Base-by-base conservation (phyloP, 2,113 vertebrate species). In the Phyllopteryx taeniolatus region DNA sequence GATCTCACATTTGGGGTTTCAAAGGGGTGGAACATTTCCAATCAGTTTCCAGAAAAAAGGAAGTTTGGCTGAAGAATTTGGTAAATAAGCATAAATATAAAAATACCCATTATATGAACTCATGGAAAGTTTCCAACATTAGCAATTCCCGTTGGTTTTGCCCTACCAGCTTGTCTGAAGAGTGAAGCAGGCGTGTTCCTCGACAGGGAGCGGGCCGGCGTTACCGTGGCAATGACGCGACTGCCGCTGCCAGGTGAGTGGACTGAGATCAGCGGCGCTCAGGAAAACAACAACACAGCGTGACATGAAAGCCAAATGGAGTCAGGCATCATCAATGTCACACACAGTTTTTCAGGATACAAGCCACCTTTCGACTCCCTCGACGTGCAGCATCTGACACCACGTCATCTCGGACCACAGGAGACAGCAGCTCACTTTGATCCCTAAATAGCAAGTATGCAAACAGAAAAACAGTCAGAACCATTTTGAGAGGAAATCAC, bases 321-420 rank as follows among this genome's bases (percentile, higher is more conserved):
- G 20, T 56, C 53, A 4, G 9, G 20, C 53, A 17, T 10, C 31
- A 35, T 11, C 62, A 43, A 17, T 15, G 33, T 39, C 33, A 35
- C 14, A 46, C 10, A 53, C 47, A 39, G 6, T 39, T 27, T 0
- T 33, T n/a, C 5, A 95, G 94, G 95, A 98, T 97, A 97, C 95
- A 92, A 60, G 93, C 91, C 78, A 93, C 90, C 74, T 93, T 96
- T 62, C 35, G 35, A 39, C 91, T 93, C 74, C 91, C 94, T 53
- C 95, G 91, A 22, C 91, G 83, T 11, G 92, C 93, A 15, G 94
- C 90, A 46, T 90, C 82, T 0, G 89, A 91, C 68, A 94, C 71
- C 22, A 94, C 93, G 1, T 89, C 63, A 0, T 94, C 94, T 19
- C 89, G 88, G 39, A 94, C 90, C 67, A 94, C 90, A 7, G 93